Evolutionary conservation across 2,888 invertebrate genomes (phyloP).

Genomic region (Halictus quadricinctus): DNA sequence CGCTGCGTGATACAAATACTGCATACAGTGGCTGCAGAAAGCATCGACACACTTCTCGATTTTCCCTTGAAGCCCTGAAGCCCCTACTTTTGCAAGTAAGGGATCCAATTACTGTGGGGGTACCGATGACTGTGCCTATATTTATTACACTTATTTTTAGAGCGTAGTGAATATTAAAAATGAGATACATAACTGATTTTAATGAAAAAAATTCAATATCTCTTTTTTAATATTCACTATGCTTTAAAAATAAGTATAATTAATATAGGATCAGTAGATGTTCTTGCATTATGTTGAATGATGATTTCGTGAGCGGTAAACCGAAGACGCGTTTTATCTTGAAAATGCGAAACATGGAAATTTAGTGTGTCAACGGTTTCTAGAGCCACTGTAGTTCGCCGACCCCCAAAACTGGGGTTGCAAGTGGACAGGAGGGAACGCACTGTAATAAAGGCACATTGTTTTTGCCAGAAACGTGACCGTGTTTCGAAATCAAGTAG

Average conservation of each 20-base stretch:
- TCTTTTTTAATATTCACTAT: too few species aligned
- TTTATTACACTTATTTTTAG: too few species aligned
- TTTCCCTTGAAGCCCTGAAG: background rate
- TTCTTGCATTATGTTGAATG: background rate
- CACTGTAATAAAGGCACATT: slow-evolving; percentile 68
- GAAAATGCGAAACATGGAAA: background rate
- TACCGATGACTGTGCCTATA: too few species aligned
- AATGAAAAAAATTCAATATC: too few species aligned
- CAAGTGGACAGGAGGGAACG: slow-evolving; percentile 12
- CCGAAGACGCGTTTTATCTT: too few species aligned
- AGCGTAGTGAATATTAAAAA: too few species aligned
- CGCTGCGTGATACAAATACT: slow-evolving; percentile 3
- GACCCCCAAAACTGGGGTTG: slow-evolving; percentile 21
- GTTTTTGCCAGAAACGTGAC: slow-evolving; percentile 73
- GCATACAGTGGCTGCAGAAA: background rate
- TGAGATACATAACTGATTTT: too few species aligned
- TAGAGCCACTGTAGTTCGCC: background rate
- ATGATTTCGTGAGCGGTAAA: background rate
- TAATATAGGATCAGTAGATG: too few species aligned
- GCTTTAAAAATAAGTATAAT: too few species aligned
- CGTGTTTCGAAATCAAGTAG: slow-evolving; percentile 70
- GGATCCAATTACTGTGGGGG: too few species aligned
- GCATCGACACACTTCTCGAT: background rate
- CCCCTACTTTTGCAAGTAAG: too few species aligned
- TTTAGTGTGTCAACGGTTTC: background rate